Evolutionary conservation across 2,888 invertebrate species (phyloP).

Genomic region (Leptinotarsa rubiginosa): DNA sequence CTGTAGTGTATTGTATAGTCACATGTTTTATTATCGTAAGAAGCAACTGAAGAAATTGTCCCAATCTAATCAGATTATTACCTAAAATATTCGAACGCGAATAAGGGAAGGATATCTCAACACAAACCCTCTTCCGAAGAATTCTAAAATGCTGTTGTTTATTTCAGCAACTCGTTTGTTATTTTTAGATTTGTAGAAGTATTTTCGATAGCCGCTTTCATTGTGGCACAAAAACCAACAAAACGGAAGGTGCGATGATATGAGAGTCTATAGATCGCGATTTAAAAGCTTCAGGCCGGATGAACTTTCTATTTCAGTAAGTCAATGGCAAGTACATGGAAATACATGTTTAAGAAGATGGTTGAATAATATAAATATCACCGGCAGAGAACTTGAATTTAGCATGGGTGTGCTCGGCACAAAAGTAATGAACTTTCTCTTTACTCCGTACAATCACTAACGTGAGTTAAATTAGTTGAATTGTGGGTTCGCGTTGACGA

Average conservation of each 20-base stretch:
- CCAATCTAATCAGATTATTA: too few relatives aligned
- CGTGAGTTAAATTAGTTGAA: not conserved
- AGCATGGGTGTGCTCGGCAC: not conserved
- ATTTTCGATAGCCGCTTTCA: conserved; percentile 28
- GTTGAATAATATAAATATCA: not conserved
- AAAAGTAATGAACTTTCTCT: conserved; percentile 12
- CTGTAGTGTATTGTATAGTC: too few relatives aligned
- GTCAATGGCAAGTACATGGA: conserved; percentile 11
- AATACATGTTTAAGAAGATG: not conserved
- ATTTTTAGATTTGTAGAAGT: conserved; percentile 31
- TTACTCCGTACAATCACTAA: not conserved
- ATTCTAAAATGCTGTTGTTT: conserved; percentile 27
- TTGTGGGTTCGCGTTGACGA: not conserved
- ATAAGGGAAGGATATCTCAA: too few relatives aligned
- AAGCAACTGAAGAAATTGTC: too few relatives aligned
- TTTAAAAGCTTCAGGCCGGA: conserved; percentile 21
- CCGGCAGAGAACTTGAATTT: conserved; percentile 11
- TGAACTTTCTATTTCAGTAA: conserved; percentile 36
- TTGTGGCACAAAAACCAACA: conserved; percentile 21
- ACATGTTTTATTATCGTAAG: too few relatives aligned
- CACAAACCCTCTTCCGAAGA: not conserved
- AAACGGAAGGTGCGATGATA: conserved; percentile 30
- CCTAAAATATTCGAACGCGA: too few relatives aligned
- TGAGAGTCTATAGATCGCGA: conserved; percentile 25
- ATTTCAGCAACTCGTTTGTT: conserved; percentile 9